phyloP scores from a whole-genome alignment of 2,113 vertebrate species.

The Ornithorhynchus anatinus region DNA sequence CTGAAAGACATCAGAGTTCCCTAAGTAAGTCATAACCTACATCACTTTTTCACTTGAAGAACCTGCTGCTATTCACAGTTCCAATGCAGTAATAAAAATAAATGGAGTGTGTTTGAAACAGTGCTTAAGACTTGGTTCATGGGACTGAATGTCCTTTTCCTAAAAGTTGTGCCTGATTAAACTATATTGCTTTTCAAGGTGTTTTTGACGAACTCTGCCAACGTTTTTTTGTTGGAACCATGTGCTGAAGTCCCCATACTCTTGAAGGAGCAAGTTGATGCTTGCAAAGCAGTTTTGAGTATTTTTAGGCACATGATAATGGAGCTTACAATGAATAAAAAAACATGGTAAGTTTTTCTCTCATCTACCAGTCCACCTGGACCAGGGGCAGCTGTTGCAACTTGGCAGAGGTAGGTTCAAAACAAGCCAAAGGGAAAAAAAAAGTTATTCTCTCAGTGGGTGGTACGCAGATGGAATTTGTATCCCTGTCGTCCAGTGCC shows the following conservation, averaged over 20 bases:
- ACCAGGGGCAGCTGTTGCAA: no score
- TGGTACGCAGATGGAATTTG: no score
- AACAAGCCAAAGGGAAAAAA: no score
- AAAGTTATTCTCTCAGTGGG: no score
- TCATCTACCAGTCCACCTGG: no score
- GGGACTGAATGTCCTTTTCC: no score
- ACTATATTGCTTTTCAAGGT: slow-evolving; percentile 73
- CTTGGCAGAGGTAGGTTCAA: no score
- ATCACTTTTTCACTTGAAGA: no score
- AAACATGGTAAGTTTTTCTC: slow-evolving; percentile 82
- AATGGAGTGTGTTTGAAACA: not conserved
- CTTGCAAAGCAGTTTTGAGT: slow-evolving; percentile 91
- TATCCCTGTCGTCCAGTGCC: no score
- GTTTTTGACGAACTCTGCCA: slow-evolving; percentile 94
- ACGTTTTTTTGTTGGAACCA: slow-evolving; percentile 94
- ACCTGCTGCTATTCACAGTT: not conserved
- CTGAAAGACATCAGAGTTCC: no score
- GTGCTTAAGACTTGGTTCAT: no score
- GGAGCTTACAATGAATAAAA: slow-evolving; percentile 92
- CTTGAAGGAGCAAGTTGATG: slow-evolving; percentile 93
- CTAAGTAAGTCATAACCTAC: no score
- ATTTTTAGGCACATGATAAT: slow-evolving; percentile 98
- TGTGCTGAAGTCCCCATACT: slow-evolving; percentile 90
- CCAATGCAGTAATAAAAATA: not conserved
- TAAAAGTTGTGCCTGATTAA: not conserved